phyloP scores from a whole-genome alignment of 1,140 invertebrate species.

The Drosophila albomicans region DNA sequence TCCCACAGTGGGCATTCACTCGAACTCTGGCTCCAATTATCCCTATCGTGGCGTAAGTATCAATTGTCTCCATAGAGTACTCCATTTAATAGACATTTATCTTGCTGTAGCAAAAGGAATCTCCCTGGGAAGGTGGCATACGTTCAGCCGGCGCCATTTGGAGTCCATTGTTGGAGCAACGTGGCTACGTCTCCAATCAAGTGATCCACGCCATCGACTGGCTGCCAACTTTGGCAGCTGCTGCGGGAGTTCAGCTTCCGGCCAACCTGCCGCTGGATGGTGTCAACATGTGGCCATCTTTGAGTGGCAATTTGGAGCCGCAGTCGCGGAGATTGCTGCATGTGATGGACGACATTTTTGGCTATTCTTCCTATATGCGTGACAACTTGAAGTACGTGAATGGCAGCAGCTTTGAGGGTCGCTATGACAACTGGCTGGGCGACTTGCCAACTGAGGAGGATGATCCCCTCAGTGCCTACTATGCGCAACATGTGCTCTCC shows the following conservation, averaged over 20 bases:
- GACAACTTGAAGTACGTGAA: slow-evolving; percentile 91
- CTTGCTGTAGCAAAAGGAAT: slow-evolving; percentile 88
- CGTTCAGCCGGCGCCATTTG: slow-evolving; percentile 92
- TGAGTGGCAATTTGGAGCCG: slow-evolving; percentile 85
- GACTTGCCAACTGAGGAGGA: slow-evolving; percentile 39
- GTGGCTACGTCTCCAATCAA: slow-evolving; percentile 89
- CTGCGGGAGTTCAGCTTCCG: slow-evolving; percentile 85
- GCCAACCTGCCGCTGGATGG: slow-evolving; percentile 88
- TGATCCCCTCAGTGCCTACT: slow-evolving; percentile 49
- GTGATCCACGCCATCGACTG: slow-evolving; percentile 94
- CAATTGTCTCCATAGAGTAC: background rate
- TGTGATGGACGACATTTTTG: slow-evolving; percentile 89
- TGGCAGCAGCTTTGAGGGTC: slow-evolving; percentile 85
- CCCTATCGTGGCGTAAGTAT: slow-evolving; percentile 91
- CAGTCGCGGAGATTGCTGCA: slow-evolving; percentile 89
- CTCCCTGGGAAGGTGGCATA: slow-evolving; percentile 94
- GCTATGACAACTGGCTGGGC: slow-evolving; percentile 86
- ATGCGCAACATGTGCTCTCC: slow-evolving; percentile 59
- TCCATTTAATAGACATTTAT: no score
- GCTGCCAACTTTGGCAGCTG: slow-evolving; percentile 92
- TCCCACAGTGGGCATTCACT: slow-evolving; percentile 89
- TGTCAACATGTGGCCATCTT: slow-evolving; percentile 88
- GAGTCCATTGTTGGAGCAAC: slow-evolving; percentile 88
- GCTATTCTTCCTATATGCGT: slow-evolving; percentile 88
- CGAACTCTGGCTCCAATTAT: slow-evolving; percentile 94